Percentiles rank a stretch among this genome's conserved stretches.
Evolutionary conservation across 2,797 vertebrate species (phyloP).

Genomic region (Catamblyrhynchus diadema): DNA sequence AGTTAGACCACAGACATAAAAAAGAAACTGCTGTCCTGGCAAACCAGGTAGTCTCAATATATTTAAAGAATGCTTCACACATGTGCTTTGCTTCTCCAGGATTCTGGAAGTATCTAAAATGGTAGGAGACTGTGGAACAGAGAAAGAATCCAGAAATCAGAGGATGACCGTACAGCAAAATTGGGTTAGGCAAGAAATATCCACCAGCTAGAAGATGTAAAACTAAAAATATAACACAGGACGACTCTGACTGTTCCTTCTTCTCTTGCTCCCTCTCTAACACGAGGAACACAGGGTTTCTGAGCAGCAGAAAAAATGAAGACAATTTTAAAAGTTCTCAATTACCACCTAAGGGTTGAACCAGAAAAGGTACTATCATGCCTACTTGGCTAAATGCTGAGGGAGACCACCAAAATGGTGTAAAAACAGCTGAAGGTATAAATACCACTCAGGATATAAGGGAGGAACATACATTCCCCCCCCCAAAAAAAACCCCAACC

Average conservation of each 20-base stretch:
- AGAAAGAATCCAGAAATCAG: not conserved
- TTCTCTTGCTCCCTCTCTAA: not conserved
- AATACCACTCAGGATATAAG: not conserved
- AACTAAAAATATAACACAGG: not conserved
- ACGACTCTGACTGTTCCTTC: not conserved
- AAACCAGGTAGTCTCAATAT: not conserved
- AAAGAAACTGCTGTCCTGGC: not conserved
- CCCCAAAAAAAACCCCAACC: fast-evolving
- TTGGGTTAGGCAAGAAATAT: not conserved
- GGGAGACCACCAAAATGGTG: not conserved
- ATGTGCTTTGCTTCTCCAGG: not conserved
- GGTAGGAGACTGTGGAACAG: not conserved
- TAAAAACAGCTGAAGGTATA: not conserved
- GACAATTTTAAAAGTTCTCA: not conserved
- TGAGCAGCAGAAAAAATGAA: not conserved
- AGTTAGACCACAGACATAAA: not conserved
- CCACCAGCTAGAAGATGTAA: not conserved
- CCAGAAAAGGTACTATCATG: not conserved
- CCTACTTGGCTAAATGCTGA: not conserved
- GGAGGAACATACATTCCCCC: too few relatives aligned
- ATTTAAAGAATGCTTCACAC: not conserved
- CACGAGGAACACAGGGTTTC: not conserved
- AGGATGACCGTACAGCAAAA: not conserved
- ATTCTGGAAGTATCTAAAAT: not conserved
- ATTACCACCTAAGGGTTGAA: not conserved